Percentiles rank a stretch among this genome's conserved stretches.
These are phyloP conservation scores for Myiagra hebetior DNA, from an alignment of 2,113 vertebrate species.

Conservation along the genomic window DNA sequence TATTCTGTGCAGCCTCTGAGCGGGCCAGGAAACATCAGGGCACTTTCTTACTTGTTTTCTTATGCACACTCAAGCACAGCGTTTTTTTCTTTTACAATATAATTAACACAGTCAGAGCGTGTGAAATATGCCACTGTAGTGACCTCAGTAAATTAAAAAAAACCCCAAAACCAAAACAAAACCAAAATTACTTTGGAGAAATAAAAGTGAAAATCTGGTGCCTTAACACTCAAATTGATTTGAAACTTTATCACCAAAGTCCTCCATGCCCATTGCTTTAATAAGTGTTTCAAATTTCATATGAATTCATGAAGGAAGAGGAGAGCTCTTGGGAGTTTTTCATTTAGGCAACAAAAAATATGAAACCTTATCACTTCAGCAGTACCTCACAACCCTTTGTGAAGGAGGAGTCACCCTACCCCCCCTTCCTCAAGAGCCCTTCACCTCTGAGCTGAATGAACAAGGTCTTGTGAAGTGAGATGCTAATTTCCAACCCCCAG, in stretches of 20 bases:
- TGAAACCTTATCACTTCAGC: constrained; percentile 64
- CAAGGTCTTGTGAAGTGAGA: neutral
- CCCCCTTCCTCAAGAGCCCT: neutral
- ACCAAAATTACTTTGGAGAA: neutral
- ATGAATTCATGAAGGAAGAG: neutral
- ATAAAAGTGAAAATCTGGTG: neutral
- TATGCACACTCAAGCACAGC: neutral
- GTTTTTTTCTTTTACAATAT: neutral
- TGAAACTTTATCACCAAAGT: constrained; percentile 46
- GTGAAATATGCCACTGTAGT: neutral
- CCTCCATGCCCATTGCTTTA: constrained; percentile 12
- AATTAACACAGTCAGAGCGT: neutral
- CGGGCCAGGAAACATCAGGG: neutral
- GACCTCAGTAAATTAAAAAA: constrained; percentile 41
- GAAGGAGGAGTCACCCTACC: constrained; percentile 12
- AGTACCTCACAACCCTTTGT: constrained; percentile 56
- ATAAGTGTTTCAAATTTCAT: constrained; percentile 19
- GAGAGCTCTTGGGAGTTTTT: constrained; percentile 7
- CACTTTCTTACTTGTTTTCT: neutral
- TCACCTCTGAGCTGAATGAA: constrained; percentile 42
- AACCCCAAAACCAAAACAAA: neutral
- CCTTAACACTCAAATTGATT: constrained; percentile 46
- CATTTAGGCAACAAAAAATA: constrained; percentile 65
- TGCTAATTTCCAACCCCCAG: constrained; percentile 42
- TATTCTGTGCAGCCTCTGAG: neutral